Evolutionary conservation across 2,113 vertebrate species (phyloP).

Genomic region (Eulemur macaco): DNA sequence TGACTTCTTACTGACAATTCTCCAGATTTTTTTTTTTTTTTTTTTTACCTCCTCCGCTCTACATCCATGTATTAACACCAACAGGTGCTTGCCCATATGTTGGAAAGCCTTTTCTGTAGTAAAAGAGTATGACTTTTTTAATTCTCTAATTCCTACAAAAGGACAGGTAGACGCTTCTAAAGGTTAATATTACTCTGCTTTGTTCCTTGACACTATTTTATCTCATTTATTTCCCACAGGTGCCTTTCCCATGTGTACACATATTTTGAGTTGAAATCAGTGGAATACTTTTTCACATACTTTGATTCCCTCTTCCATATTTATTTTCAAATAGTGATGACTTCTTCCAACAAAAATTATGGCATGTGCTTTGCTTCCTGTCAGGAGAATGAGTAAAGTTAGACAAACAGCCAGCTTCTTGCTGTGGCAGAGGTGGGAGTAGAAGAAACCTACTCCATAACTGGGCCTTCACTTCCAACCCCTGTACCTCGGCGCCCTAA

Average conservation of each 20-base stretch:
- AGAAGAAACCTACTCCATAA: neutral
- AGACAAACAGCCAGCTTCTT: neutral
- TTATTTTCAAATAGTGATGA: slow-evolving; percentile 29
- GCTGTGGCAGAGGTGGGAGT: rapidly evolving
- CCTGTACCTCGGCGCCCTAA: neutral
- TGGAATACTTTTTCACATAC: neutral
- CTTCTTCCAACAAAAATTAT: neutral
- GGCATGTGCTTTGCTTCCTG: neutral
- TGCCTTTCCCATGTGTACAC: neutral
- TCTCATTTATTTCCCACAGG: neutral
- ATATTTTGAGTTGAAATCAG: slow-evolving; percentile 20
- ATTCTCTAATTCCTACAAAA: slow-evolving; percentile 6
- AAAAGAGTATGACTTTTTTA: neutral
- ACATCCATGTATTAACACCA: neutral
- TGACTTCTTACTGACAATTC: neutral
- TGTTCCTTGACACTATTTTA: neutral
- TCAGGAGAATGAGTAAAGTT: neutral
- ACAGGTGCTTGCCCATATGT: neutral
- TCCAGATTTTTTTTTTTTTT: neutral
- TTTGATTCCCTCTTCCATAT: neutral
- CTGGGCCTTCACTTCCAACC: neutral
- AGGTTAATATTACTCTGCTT: neutral
- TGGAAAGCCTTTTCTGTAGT: neutral
- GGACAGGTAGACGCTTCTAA: neutral
- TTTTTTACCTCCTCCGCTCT: neutral